Conservation (phyloP, 2,797 vertebrate species). For the Botia almorhae region DNA sequence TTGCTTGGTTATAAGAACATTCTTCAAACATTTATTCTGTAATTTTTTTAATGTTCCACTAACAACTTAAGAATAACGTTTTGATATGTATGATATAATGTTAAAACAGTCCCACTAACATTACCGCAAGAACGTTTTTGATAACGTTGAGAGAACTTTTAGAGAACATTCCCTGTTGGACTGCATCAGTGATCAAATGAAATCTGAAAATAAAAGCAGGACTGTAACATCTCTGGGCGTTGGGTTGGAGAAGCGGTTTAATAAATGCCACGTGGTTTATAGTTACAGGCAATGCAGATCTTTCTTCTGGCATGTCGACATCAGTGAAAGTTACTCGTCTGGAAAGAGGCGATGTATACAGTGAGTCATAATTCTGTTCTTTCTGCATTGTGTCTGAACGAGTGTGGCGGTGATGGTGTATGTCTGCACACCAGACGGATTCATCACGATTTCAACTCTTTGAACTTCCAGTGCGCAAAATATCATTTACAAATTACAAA, state of each 20-base stretch:
- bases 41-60: no score
- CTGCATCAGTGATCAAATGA: no score
- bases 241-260: background rate
- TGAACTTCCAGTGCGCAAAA: background rate
- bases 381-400: conserved; percentile 23
- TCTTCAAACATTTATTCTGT: no score
- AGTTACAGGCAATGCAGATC: background rate
- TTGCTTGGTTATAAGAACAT: no score
- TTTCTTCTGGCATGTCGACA: conserved; percentile 6
- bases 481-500: background rate
- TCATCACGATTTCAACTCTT: background rate
- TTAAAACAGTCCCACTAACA: no score
- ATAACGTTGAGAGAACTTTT: no score
- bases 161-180: no score
- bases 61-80: no score
- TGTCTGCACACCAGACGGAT: background rate
- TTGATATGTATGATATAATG: no score
- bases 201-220: background rate
- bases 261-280: background rate
- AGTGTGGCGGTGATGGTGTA: background rate
- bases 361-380: conserved; percentile 11
- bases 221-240: background rate
- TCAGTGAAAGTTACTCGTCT: conserved; percentile 37
- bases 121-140: no score
- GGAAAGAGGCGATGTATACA: conserved; percentile 17